Conservation (phyloP, 2,888 invertebrate genomes). For the Alloscopus bannaensis region DNA sequence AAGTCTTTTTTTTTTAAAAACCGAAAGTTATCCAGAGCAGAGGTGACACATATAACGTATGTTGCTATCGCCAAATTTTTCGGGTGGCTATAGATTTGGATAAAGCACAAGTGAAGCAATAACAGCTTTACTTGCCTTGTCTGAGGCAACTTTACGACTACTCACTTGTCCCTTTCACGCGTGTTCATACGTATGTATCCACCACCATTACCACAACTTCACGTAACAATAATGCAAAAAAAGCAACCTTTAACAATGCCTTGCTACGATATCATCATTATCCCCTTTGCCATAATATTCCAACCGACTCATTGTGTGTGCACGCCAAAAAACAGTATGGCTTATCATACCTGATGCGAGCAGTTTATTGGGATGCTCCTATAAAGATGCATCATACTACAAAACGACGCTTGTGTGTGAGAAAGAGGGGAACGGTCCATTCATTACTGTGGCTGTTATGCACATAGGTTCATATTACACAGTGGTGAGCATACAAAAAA, state of each 20-base stretch:
- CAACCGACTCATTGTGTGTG: background rate
- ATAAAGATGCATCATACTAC: no score
- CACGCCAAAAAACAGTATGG: background rate
- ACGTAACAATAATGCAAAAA: background rate
- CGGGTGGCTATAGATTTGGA: background rate
- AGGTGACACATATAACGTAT: background rate
- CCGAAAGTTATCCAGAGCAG: background rate
- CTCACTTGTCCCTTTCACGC: conserved; percentile 9
- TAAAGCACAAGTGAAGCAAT: conserved; percentile 2
- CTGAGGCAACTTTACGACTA: conserved; percentile 39
- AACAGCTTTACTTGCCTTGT: conserved; percentile 38
- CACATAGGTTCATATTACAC: no score
- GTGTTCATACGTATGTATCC: background rate
- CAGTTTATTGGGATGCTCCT: no score
- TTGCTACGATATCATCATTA: background rate
- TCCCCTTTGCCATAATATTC: background rate
- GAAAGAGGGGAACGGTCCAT: no score
- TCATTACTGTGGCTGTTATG: no score
- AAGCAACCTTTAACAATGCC: background rate
- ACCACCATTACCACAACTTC: background rate
- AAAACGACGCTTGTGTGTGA: no score
- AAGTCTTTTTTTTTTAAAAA: background rate
- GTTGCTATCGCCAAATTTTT: background rate
- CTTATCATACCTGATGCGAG: no score
- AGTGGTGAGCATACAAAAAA: no score